A percentile compares a stretch with the other conserved stretches of the same genome.
These are phyloP conservation scores for Chalcosyrphus nemorum DNA, from an alignment of 2,888 invertebrate genomes.

Conservation along the genomic window DNA sequence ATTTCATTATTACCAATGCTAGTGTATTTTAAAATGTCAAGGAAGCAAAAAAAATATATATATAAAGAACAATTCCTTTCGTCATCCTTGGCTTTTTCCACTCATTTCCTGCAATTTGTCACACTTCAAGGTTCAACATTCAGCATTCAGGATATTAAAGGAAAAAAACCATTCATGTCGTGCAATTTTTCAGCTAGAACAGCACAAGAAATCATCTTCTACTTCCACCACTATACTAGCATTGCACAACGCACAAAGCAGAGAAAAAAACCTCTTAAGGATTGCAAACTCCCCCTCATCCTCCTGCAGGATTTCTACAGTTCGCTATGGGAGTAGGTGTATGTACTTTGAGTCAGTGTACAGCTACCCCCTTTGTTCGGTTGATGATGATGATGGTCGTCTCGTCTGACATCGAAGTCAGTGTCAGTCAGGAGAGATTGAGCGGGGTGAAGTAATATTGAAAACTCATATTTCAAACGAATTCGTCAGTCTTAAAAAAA, in stretches of 20 bases:
- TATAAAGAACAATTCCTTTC: slow-evolving; percentile 29
- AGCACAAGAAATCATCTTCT: slow-evolving; percentile 52
- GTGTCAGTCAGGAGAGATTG: slow-evolving; percentile 27
- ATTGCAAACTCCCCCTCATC: slow-evolving; percentile 17
- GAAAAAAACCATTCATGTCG: slow-evolving; percentile 14
- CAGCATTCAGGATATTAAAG: slow-evolving; percentile 47
- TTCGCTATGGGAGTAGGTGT: neutral
- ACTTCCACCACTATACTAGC: slow-evolving; percentile 31
- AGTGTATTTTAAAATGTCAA: slow-evolving; percentile 12
- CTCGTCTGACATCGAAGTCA: slow-evolving; percentile 25
- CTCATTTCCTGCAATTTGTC: slow-evolving; percentile 67
- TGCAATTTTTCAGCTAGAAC: slow-evolving; percentile 37
- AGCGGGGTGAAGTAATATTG: slow-evolving; percentile 13
- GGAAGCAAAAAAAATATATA: slow-evolving; percentile 24
- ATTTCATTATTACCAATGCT: neutral
- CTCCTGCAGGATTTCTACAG: neutral
- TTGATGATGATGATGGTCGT: slow-evolving; percentile 8
- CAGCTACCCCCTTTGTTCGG: neutral
- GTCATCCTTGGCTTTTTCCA: slow-evolving; percentile 41
- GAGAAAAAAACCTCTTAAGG: slow-evolving; percentile 40
- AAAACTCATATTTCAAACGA: slow-evolving; percentile 10
- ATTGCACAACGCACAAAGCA: slow-evolving; percentile 28
- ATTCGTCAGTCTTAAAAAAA: slow-evolving; percentile 3
- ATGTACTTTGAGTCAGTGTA: slow-evolving; percentile 14
- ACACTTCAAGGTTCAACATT: slow-evolving; percentile 70